phyloP scores from a whole-genome alignment of 2,797 vertebrate genomes.

The Melanotaenia parkinsoni region DNA sequence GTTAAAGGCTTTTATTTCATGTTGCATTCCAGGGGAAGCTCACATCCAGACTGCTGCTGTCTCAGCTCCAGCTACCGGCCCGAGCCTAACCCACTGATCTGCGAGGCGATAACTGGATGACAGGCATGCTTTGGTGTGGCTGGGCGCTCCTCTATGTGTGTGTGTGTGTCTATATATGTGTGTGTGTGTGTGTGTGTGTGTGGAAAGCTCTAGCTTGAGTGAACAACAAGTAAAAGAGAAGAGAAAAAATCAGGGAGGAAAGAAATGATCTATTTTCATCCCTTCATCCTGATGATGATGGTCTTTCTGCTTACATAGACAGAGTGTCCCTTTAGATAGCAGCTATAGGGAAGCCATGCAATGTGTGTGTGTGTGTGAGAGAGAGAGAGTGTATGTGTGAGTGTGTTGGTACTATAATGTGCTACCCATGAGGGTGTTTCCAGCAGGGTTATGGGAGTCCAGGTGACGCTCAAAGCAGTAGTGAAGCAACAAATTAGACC shows the following conservation, averaged over 20 bases:
- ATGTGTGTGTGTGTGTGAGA: slow-evolving; percentile 3
- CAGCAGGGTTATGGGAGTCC: slow-evolving; percentile 35
- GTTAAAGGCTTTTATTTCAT: slow-evolving; percentile 51
- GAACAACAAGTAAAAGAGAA: slow-evolving; percentile 18
- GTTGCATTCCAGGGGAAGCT: slow-evolving; percentile 61
- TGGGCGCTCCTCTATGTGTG: slow-evolving; percentile 2
- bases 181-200: slow-evolving; percentile 8
- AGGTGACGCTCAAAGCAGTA: slow-evolving; percentile 46
- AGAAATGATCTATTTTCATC: slow-evolving; percentile 35
- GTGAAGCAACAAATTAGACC: slow-evolving; percentile 40
- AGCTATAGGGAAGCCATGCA: background rate
- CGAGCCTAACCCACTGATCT: slow-evolving; percentile 64
- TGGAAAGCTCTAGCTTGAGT: slow-evolving; percentile 9
- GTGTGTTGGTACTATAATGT: slow-evolving; percentile 6
- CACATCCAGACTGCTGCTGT: slow-evolving; percentile 60
- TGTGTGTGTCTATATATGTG: background rate
- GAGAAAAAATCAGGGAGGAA: background rate
- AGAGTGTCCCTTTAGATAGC: slow-evolving; percentile 50
- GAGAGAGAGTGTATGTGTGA: no score
- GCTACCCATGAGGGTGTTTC: slow-evolving; percentile 44
- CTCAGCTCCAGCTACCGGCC: slow-evolving; percentile 67
- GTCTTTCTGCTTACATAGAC: slow-evolving; percentile 58
- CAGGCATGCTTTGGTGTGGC: slow-evolving; percentile 56
- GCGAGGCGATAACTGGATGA: slow-evolving; percentile 62
- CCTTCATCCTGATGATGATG: slow-evolving; percentile 47